Base-by-base conservation (phyloP, 2,888 invertebrate species). In the Parascotia fuliginaria region DNA sequence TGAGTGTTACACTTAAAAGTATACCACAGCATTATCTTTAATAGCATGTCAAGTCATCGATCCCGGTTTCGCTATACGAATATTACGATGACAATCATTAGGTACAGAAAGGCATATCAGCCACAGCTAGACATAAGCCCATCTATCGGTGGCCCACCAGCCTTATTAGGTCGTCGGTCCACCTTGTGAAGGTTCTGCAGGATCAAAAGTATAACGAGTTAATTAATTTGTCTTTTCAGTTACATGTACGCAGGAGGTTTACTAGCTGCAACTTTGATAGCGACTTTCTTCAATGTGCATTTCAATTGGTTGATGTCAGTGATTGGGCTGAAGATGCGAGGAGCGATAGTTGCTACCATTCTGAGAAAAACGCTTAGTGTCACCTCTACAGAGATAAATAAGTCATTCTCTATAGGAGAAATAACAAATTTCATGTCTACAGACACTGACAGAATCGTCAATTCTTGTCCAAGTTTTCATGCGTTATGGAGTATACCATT, bases 381-480 rank as follows among this genome's bases (percentile, higher is more conserved):
- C 3, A 89, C 92, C 0, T 85, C 91, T 57, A 93, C 85, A 47
- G 92, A 63, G 63, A 85, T 81, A 65, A 92, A 79, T 68, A 93
- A 69, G 65, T 84, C 70, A 65, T 93, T 73, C 71, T 93, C 93
- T 9, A 93, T 96, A 31, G 99, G 99, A 0, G 97, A 99, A 91
- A 96, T 99, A 48, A 94, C 98, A 1, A 99, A 99, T 87, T 97
- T 98, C 68, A 98, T 99, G 97, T 98, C 98, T 22, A 98, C 98
- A 0, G 99, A 99, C 81, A 96, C 97, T 0, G 98, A 99, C 81
- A 94, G 99, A 65, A 97, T 99, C 64, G 97, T 98, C 0, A 98
- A 98, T 85, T 97, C 98, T 14, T 98, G 98, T 85, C 96, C 97
- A 1, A 98, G 98, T 87, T 98, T 99, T 81, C 99, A 99, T 89